Evolutionary conservation across 2,797 vertebrate genomes (phyloP), one percentile per base, ranked within the genome.

Genomic region (Sebastes nivosus): DNA sequence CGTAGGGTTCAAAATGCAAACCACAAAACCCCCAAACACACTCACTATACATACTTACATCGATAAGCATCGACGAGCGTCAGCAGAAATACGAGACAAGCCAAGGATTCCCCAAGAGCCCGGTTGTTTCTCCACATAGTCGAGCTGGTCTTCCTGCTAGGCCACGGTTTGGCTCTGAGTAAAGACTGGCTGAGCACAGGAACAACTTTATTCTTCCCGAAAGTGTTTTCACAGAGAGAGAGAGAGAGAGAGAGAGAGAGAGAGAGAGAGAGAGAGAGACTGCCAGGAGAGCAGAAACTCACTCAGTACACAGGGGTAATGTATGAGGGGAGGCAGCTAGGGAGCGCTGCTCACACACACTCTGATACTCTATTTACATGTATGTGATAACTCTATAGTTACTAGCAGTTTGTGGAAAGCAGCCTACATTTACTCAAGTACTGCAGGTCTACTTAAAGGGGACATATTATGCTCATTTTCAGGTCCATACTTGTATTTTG

Each of bases 1-100:
- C 65, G 67, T 3, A 24, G 57, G 8, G 64, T 6, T 64, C 13
- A 67, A 8, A 50, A 25, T 9, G 32, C 32, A 29, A 81, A 65
- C 58, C 72, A 46, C 22, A 27, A 86, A 60, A 10, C 27, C 24
- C 22, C 54, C 64, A 75, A 83, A 79, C 60, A 34, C 72, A 50
- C 42, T 20, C 1, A 42, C 38, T 42, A 42, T 14, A 9, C 81
- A 27, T 93, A 96, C 96, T 97, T 92, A 97, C 96, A 96, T 83
- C 75, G 88, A 75, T 92, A 80, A 18, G 95, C 89, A 58, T 93
- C 93, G 90, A 89, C 88, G 73, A 96, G 84, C 54, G 91, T 83
- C 83, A 93, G 42, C 84, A 94, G 82, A 38, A 95, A 84, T 16
- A 93, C 5, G 61, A 96, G 87, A 85, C 92, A 87, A 75, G 88